Evolutionary conservation across 2,888 invertebrate species (phyloP), one percentile per base, ranked within the genome.

Genomic region (Lamellibrachia columna): DNA sequence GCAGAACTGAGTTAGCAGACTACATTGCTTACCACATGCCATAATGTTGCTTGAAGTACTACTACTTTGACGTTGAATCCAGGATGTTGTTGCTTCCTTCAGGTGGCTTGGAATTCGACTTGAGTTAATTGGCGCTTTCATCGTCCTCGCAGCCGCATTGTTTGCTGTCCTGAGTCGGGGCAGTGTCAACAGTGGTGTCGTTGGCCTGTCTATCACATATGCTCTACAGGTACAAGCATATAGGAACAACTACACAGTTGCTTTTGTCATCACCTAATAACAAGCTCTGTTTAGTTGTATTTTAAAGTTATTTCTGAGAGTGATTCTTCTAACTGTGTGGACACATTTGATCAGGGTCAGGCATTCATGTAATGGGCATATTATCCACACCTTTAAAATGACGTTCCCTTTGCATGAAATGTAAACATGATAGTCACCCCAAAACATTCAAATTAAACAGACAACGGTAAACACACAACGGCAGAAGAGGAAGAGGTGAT

Each of bases 31-130:
- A 75, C n/a, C 11, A 58, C 11, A 9, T 22, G 15, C 15, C 4
- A 22, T 75, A 22, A 75, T 75, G 6, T 75, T 75, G 22, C 15
- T 22, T 22, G 75, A 75, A 75, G 6, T 75, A 22, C 22, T 75
- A 75, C 15, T 75, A 22, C 22, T 15, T 75, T 75, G 75, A 22
- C 22, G 4, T 53, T n/a, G 9, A n/a, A 53, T 52, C 52, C 8
- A 55, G 4, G 9, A 52, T n/a, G 58, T 28, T 91, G 58, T 22
- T n/a, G 15, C 9, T n/a, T 90, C n/a, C 53, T 55, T 8, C 93
- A 96, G 96, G 92, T 96, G 96, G 96, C 94, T 96, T 7, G 96
- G 96, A n/a, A 94, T 96, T 90, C 94, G 96, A 9, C 94, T 96
- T 93, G 96, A 96, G 93, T 93, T 95, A 40, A 92, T 96, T 40